These are phyloP conservation scores for Prenolepis imparis DNA, from an alignment of 2,888 invertebrate species.

Conservation along the genomic window DNA sequence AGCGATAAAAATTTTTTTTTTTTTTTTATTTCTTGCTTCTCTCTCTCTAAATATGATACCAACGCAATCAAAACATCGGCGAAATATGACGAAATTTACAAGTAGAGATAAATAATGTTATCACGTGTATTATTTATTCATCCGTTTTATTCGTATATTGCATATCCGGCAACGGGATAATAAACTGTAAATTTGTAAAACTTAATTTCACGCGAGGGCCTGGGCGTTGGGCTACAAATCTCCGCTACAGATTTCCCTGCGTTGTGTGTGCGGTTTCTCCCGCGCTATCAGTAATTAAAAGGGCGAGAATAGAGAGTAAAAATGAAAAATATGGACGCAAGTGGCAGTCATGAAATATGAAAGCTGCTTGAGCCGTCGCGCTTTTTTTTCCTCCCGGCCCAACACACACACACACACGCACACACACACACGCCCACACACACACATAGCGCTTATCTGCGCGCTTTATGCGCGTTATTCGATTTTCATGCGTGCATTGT, in stretches of 20 bases:
- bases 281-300: constrained; percentile 71
- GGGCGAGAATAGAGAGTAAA: constrained; percentile 61
- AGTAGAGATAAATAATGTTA: constrained; percentile 32
- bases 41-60: background rate
- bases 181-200: constrained; percentile 59
- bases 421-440: too few relatives aligned
- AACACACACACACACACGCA: background rate
- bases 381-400: constrained; percentile 61
- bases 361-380: constrained; percentile 71
- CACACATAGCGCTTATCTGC: constrained; percentile 68
- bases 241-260: constrained; percentile 14
- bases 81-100: background rate
- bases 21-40: background rate
- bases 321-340: constrained; percentile 55
- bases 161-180: constrained; percentile 40
- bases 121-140: constrained; percentile 28
- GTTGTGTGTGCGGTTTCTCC: constrained; percentile 10
- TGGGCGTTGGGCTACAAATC: constrained; percentile 37
- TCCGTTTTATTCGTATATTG: constrained; percentile 33
- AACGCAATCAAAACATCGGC: background rate
- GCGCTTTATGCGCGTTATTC: constrained; percentile 75
- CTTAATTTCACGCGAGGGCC: constrained; percentile 38
- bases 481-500: constrained; percentile 75
- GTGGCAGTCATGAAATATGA: constrained; percentile 70
- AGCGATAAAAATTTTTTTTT: background rate